Percentiles rank a stretch among this genome's conserved stretches.
These are phyloP conservation scores for Corythaixoides concolor DNA, from an alignment of 2,113 vertebrate genomes.

Conservation along the genomic window DNA sequence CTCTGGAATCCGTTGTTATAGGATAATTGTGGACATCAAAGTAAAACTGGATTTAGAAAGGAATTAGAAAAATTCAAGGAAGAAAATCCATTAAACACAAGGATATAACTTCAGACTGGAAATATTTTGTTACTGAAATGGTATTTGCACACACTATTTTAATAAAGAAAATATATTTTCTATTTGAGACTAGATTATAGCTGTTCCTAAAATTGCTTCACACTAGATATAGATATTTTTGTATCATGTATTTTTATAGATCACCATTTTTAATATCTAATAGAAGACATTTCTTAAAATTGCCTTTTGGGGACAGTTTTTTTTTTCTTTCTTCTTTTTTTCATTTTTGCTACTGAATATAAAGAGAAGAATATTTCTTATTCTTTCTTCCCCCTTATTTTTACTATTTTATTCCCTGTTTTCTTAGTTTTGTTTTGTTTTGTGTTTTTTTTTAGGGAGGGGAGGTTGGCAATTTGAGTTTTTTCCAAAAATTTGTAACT, in stretches of 20 bases:
- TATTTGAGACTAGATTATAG: neutral
- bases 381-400: neutral
- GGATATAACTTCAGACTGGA: neutral
- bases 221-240: neutral
- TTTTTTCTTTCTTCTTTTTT: neutral
- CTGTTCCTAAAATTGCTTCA: neutral
- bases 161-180: neutral
- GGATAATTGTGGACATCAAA: neutral
- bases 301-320: neutral
- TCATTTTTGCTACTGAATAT: neutral
- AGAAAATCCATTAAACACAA: neutral
- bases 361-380: neutral
- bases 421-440: neutral
- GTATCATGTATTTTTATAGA: neutral
- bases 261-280: neutral
- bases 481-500: neutral
- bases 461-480: accelerated
- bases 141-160: neutral
- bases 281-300: neutral
- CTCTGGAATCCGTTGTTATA: neutral
- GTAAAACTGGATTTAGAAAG: neutral
- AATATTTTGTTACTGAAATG: neutral
- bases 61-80: neutral
- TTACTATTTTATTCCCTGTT: neutral
- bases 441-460: neutral